Conservation (phyloP, 2,888 invertebrate species). For the Prenolepis imparis region DNA sequence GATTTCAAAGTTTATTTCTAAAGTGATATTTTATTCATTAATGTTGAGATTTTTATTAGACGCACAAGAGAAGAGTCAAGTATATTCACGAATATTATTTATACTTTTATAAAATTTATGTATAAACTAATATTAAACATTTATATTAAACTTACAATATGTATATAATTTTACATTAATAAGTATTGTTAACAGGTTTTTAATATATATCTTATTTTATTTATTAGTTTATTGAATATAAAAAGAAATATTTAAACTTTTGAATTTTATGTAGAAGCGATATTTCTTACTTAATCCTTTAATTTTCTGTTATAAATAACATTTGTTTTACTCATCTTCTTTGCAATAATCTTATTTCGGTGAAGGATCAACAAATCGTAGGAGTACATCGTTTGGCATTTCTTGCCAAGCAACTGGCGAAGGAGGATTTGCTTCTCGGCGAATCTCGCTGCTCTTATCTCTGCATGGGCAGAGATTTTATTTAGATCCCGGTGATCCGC, state of each 20-base stretch:
- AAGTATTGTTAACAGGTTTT: neutral
- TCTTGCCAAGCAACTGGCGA: slow-evolving; percentile 25
- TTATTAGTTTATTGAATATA: slow-evolving; percentile 4
- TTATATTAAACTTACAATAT: neutral
- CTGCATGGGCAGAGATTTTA: slow-evolving; percentile 82
- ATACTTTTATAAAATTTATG: neutral
- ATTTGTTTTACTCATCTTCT: neutral
- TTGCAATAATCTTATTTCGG: neutral
- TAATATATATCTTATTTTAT: neutral
- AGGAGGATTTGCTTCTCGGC: slow-evolving; percentile 57
- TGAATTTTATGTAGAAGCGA: neutral
- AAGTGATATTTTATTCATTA: slow-evolving; percentile 51
- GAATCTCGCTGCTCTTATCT: slow-evolving; percentile 79
- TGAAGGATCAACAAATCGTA: slow-evolving; percentile 22
- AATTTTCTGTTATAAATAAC: neutral
- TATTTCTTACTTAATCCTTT: neutral
- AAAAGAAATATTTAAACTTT: neutral
- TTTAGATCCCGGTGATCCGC: slow-evolving; percentile 83
- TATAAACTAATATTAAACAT: neutral
- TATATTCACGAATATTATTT: neutral
- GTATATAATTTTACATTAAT: slow-evolving; percentile 1
- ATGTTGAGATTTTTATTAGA: neutral
- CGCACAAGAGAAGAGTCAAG: neutral
- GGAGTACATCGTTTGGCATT: slow-evolving; percentile 35
- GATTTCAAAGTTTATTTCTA: slow-evolving; percentile 62